phyloP scores from a whole-genome alignment of 2,888 invertebrate species.

The Caenorhabditis japonica region DNA sequence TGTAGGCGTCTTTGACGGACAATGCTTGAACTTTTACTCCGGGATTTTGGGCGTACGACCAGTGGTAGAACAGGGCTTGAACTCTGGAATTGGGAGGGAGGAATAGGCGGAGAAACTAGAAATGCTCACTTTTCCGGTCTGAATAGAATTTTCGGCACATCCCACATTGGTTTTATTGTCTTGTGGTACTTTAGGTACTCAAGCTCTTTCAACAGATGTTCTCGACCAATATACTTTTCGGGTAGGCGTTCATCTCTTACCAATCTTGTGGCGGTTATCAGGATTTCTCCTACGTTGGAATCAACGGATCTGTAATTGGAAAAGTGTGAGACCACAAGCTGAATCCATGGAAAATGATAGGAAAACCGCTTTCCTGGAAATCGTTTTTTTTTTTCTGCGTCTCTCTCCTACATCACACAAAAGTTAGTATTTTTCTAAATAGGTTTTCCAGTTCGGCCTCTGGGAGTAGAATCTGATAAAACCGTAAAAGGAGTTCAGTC shows the following conservation, averaged over 20 bases:
- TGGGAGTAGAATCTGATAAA: no score
- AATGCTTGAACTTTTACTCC: background rate
- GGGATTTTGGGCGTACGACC: constrained; percentile 2
- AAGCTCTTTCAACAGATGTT: background rate
- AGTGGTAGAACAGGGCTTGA: constrained; percentile 5
- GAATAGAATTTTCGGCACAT: background rate
- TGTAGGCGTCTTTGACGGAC: background rate
- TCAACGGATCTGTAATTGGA: no score
- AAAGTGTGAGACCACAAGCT: background rate
- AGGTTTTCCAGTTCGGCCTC: no score
- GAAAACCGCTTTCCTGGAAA: no score
- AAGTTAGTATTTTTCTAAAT: no score
- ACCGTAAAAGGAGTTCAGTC: no score
- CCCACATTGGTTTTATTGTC: background rate
- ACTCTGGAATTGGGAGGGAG: background rate
- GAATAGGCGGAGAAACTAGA: background rate
- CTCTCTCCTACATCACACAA: no score
- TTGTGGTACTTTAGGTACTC: constrained; percentile 1
- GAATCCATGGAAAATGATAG: no score
- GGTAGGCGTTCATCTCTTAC: background rate
- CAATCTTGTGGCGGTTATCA: background rate
- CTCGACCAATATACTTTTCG: background rate
- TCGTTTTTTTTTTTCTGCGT: no score
- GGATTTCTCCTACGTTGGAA: background rate
- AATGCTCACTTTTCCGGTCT: constrained; percentile 2